Evolutionary conservation across 2,797 vertebrate species (phyloP).

Genomic region (Smutsia gigantea): DNA sequence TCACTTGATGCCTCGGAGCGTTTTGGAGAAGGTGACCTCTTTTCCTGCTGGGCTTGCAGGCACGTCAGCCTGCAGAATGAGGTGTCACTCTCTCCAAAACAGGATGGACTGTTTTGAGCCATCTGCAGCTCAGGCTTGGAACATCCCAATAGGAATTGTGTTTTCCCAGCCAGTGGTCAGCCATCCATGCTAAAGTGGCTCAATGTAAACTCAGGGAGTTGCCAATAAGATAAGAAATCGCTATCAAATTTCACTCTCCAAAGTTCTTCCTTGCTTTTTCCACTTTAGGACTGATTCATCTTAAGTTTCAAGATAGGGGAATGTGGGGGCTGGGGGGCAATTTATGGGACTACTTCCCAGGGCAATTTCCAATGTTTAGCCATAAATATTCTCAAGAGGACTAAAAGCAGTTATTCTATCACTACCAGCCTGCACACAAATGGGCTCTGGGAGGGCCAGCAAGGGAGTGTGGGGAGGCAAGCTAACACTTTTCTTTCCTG

Average conservation of each 20-base stretch:
- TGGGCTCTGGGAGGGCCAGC: neutral
- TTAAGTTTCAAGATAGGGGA: constrained; percentile 73
- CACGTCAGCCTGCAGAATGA: neutral
- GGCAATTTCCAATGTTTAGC: constrained; percentile 62
- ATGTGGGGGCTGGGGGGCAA: constrained; percentile 58
- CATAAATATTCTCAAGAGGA: constrained; percentile 74
- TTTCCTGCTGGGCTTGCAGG: neutral
- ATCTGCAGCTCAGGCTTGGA: neutral
- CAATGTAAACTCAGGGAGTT: neutral
- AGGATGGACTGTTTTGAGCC: neutral
- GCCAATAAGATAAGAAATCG: constrained; percentile 75
- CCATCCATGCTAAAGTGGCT: constrained; percentile 61
- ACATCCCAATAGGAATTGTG: neutral
- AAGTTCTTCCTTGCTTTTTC: constrained; percentile 57
- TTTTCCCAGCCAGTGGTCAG: constrained; percentile 46
- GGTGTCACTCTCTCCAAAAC: neutral
- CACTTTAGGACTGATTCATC: constrained; percentile 59
- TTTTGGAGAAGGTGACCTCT: neutral
- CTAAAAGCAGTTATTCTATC: constrained; percentile 61
- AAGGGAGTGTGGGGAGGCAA: neutral
- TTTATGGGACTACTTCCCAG: constrained; percentile 55
- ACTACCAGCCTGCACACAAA: neutral
- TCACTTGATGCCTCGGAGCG: neutral
- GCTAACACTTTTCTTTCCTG: constrained; percentile 32
- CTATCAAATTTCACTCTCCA: constrained; percentile 57